These are phyloP conservation scores for Drosophila quadrilineata DNA, from an alignment of 1,140 invertebrate species.

Conservation along the genomic window DNA sequence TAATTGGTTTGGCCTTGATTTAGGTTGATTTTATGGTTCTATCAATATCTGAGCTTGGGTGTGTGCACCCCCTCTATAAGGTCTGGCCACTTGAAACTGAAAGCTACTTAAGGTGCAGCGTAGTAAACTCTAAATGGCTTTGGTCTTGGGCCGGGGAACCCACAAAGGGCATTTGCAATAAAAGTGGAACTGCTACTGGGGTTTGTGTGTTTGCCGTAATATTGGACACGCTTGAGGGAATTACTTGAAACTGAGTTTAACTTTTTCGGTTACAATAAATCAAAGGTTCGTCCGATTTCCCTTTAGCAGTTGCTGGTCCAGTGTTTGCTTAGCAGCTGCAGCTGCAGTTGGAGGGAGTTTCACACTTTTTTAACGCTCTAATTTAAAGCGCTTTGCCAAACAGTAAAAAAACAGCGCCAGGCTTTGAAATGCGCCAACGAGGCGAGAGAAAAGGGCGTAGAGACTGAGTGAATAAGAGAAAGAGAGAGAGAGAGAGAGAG, in stretches of 20 bases:
- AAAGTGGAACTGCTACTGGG: not conserved
- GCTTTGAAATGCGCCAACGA: constrained; percentile 72
- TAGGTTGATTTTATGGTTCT: constrained; percentile 7
- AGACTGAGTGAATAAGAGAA: not conserved
- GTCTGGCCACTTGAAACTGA: constrained; percentile 35
- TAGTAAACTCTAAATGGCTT: too few species aligned
- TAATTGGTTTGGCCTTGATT: constrained; percentile 58
- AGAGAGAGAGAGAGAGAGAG: constrained; percentile 6
- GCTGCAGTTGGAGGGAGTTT: constrained; percentile 40
- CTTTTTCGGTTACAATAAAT: constrained; percentile 47
- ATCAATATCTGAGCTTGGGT: constrained; percentile 12
- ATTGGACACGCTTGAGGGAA: constrained; percentile 63
- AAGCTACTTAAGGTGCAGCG: constrained; percentile 32
- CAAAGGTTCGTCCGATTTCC: constrained; percentile 32
- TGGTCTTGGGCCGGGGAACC: not conserved
- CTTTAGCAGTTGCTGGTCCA: constrained; percentile 14
- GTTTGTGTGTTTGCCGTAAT: constrained; percentile 20
- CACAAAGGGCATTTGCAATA: too few species aligned
- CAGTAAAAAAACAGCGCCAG: constrained; percentile 35
- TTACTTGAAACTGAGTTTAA: constrained; percentile 38
- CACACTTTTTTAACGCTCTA: constrained; percentile 70
- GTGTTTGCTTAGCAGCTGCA: constrained; percentile 25
- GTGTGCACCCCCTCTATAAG: constrained; percentile 19
- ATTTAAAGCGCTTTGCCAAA: constrained; percentile 78
- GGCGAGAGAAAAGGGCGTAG: constrained; percentile 14